Evolutionary conservation across 2,888 invertebrate genomes (phyloP).

Genomic region (Iselma pallidipennis): DNA sequence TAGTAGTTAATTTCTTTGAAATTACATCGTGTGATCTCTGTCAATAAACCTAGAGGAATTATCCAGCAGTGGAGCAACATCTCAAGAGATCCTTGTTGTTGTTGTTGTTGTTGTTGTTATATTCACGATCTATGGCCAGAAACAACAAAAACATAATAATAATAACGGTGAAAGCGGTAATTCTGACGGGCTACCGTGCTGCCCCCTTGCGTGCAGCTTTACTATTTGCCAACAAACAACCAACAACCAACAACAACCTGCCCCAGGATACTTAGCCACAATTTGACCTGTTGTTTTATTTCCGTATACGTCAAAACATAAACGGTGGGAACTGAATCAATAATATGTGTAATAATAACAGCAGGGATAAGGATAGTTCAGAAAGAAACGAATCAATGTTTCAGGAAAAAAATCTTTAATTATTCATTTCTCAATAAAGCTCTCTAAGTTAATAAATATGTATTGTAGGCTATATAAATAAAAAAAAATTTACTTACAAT

Average conservation of each 20-base stretch:
- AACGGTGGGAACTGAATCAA: constrained; percentile 9
- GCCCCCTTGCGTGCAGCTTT: constrained; percentile 21
- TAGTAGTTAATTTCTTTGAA: constrained; percentile 30
- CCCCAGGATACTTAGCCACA: neutral
- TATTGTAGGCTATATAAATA: neutral
- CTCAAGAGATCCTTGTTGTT: constrained; percentile 33
- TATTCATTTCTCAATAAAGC: constrained; percentile 20
- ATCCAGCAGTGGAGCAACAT: neutral
- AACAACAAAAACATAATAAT: constrained; percentile 19
- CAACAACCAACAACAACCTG: constrained; percentile 5
- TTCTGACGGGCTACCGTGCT: constrained; percentile 21
- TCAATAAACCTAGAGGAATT: too few relatives aligned
- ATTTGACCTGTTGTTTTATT: constrained; percentile 11
- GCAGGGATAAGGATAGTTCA: neutral
- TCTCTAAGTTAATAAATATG: constrained; percentile 26
- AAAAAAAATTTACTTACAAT: constrained; percentile 7
- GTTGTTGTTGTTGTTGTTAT: neutral
- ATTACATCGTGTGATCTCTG: constrained; percentile 46
- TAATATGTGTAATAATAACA: too few relatives aligned
- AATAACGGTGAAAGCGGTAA: constrained; percentile 26
- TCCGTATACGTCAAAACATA: constrained; percentile 13
- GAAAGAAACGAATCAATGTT: neutral
- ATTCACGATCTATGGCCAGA: constrained; percentile 33
- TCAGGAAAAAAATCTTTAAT: constrained; percentile 11
- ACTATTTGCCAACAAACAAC: constrained; percentile 13